A percentile compares a stretch with the other conserved stretches of the same genome.
Evolutionary conservation across 2,888 invertebrate genomes (phyloP).

Genomic region (Melinaea menophilus): DNA sequence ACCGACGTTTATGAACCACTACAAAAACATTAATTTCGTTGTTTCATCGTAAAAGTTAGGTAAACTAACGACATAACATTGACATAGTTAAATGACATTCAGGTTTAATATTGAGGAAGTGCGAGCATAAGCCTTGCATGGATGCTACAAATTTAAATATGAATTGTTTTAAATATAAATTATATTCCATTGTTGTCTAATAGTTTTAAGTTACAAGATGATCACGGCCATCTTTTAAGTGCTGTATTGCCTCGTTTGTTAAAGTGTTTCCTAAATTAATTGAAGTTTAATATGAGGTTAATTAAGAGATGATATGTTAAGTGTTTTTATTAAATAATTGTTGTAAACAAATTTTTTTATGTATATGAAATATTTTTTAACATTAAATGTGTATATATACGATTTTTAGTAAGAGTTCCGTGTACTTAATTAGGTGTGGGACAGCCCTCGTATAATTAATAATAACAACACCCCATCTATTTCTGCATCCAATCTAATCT

Average conservation of each 20-base stretch:
- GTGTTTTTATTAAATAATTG: no score
- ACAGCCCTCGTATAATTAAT: no score
- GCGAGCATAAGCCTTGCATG: slow-evolving; percentile 16
- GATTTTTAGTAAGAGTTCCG: no score
- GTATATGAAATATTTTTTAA: no score
- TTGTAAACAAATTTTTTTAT: no score
- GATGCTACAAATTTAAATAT: slow-evolving; percentile 6
- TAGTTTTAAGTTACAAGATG: slow-evolving; percentile 17
- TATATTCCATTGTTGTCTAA: slow-evolving; percentile 20
- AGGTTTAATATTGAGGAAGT: slow-evolving; percentile 24
- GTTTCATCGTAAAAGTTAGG: slow-evolving; percentile 50
- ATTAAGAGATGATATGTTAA: neutral
- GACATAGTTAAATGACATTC: slow-evolving; percentile 57
- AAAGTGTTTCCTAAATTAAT: slow-evolving; percentile 43
- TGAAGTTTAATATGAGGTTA: slow-evolving; percentile 16
- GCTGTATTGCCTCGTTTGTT: slow-evolving; percentile 40
- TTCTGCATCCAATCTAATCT: no score
- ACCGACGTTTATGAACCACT: slow-evolving; percentile 51
- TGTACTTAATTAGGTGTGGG: no score
- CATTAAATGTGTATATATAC: no score
- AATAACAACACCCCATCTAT: no score
- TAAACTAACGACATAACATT: slow-evolving; percentile 61
- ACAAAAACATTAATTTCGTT: slow-evolving; percentile 57
- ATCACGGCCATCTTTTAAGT: slow-evolving; percentile 55
- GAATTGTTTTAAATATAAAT: slow-evolving; percentile 8